Evolutionary conservation across 2,888 invertebrate genomes (phyloP).

Genomic region (Sphinx pinastri): DNA sequence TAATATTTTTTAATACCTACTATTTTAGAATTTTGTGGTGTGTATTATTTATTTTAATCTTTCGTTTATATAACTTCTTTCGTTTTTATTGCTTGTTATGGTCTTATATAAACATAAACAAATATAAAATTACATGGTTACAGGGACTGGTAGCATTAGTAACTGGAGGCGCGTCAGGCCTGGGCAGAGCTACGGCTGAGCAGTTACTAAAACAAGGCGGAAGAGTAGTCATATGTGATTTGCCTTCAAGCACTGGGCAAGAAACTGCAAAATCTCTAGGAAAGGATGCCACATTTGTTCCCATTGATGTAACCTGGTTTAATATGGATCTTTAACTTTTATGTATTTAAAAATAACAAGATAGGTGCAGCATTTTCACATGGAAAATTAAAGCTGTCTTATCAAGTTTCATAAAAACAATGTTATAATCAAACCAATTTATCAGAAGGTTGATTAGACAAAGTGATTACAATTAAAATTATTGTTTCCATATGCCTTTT

Average conservation of each 20-base stretch:
- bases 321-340: not conserved
- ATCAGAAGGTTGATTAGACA: not conserved
- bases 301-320: slow-evolving; percentile 89
- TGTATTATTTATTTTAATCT: too few species aligned
- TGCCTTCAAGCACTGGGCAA: slow-evolving; percentile 92
- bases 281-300: slow-evolving; percentile 90
- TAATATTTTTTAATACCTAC: too few species aligned
- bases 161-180: slow-evolving; percentile 97
- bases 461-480: too few species aligned
- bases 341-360: not conserved
- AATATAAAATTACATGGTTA: slow-evolving; percentile 32
- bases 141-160: slow-evolving; percentile 94
- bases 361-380: not conserved
- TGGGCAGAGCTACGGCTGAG: slow-evolving; percentile 95
- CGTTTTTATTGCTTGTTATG: too few species aligned
- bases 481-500: too few species aligned
- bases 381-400: not conserved
- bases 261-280: slow-evolving; percentile 90
- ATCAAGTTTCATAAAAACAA: not conserved
- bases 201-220: slow-evolving; percentile 92
- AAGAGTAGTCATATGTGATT: slow-evolving; percentile 94
- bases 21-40: too few species aligned
- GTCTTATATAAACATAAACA: not conserved
- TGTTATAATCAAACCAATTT: not conserved
- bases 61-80: too few species aligned